These are phyloP conservation scores for Salvelinus namaycush DNA, from an alignment of 2,113 vertebrate genomes.

Conservation along the genomic window DNA sequence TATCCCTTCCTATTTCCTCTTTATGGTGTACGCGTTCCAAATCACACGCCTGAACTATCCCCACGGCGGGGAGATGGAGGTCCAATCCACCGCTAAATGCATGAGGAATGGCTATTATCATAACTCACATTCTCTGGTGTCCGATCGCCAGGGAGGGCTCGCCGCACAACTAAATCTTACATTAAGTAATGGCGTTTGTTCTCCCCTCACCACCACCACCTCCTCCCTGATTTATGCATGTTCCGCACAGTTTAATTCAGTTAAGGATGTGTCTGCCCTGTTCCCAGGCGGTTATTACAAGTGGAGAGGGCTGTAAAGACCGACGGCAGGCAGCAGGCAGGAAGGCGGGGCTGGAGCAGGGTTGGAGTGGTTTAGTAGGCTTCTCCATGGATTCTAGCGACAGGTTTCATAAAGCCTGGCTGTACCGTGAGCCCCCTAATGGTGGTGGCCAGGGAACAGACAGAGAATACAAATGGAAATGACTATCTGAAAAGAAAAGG, in stretches of 20 bases:
- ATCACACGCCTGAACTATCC: conserved; percentile 3
- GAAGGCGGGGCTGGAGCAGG: conserved; percentile 40
- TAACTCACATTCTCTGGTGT: conserved; percentile 58
- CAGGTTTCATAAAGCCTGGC: conserved; percentile 34
- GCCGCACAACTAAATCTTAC: conserved; percentile 60
- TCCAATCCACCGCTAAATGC: conserved; percentile 17
- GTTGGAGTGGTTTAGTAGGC: conserved; percentile 44
- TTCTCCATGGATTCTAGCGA: conserved; percentile 67
- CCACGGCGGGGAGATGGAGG: neutral
- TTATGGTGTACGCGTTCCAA: conserved; percentile 2
- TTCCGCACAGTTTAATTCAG: conserved; percentile 43
- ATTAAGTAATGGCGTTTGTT: conserved; percentile 38
- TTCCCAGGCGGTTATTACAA: conserved; percentile 48
- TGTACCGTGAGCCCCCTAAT: conserved; percentile 63
- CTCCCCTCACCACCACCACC: conserved; percentile 19
- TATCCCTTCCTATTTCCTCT: neutral
- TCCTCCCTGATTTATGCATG: conserved; percentile 55
- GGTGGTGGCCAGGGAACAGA: conserved; percentile 66
- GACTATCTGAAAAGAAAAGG: conserved; percentile 47
- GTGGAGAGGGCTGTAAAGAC: conserved; percentile 68
- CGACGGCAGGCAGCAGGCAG: too few relatives aligned
- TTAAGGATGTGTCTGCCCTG: conserved; percentile 45
- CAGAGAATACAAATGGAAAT: conserved; percentile 76
- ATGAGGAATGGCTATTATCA: conserved; percentile 42
- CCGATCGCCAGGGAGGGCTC: conserved; percentile 51